phyloP scores from a whole-genome alignment of 1,140 invertebrate species.

The Macrosteles quadrilineatus region DNA sequence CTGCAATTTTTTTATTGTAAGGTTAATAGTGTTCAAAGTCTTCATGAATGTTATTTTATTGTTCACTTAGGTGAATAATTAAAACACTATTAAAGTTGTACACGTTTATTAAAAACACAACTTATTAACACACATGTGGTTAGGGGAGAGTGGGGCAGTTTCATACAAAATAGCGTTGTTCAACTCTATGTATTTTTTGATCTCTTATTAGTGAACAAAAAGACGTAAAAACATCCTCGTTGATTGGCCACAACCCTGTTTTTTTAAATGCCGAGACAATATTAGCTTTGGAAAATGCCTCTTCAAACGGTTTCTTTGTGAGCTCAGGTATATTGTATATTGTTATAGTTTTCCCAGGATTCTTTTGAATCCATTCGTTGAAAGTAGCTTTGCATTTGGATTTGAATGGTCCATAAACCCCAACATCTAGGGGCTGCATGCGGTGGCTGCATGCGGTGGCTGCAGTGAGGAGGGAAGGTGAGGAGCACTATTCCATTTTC shows the following conservation, averaged over 20 bases:
- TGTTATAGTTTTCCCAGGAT: slow-evolving; percentile 28
- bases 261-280: background rate
- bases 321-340: background rate
- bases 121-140: too few species aligned
- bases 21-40: too few species aligned
- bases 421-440: slow-evolving; percentile 46
- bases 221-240: background rate
- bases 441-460: slow-evolving; percentile 50
- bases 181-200: background rate
- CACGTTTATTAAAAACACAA: too few species aligned
- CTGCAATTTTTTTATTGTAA: too few species aligned
- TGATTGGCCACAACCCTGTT: background rate
- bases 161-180: background rate
- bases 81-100: too few species aligned
- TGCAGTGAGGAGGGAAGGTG: slow-evolving; percentile 41
- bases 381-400: slow-evolving; percentile 1
- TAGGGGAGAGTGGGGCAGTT: slow-evolving; percentile 1
- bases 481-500: slow-evolving; percentile 41
- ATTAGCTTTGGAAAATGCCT: background rate
- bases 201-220: too few species aligned
- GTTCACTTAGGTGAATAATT: too few species aligned
- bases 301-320: background rate
- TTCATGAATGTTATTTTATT: too few species aligned
- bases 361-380: slow-evolving; percentile 22
- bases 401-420: slow-evolving; percentile 33